Evolutionary conservation across 92 coral and sea anemone genomes (phyloP).

Genomic region (Desmophyllum pertusum): DNA sequence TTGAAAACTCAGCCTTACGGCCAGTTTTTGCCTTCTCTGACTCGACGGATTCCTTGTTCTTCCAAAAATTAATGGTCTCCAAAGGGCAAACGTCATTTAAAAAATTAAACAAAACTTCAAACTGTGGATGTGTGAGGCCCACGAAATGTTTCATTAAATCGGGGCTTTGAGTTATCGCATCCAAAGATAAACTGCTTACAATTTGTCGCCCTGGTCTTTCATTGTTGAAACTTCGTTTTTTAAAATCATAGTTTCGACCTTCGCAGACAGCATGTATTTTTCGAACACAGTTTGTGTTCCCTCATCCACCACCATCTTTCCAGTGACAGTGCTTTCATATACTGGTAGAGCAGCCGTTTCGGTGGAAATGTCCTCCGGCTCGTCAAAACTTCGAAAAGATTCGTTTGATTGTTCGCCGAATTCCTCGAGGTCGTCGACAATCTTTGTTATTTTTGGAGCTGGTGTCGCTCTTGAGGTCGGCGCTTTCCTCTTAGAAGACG

Average conservation of each 20-base stretch:
- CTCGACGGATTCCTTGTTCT: background rate
- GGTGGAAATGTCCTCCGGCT: conserved; percentile 14
- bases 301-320: conserved; percentile 25
- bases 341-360: conserved; percentile 20
- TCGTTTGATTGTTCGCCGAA: conserved; percentile 45
- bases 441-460: conserved; percentile 23
- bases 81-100: conserved; percentile 29
- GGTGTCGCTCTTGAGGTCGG: conserved; percentile 43
- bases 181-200: conserved; percentile 53
- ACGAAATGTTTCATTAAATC: conserved; percentile 54
- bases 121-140: conserved; percentile 46
- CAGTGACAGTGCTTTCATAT: conserved; percentile 25
- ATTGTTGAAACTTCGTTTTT: conserved; percentile 30
- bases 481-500: conserved; percentile 51
- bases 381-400: conserved; percentile 21
- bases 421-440: conserved; percentile 29
- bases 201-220: conserved; percentile 8
- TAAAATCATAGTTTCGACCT: conserved; percentile 44
- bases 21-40: conserved; percentile 19
- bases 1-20: conserved; percentile 35
- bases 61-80: conserved; percentile 22
- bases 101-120: conserved; percentile 19
- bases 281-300: conserved; percentile 18
- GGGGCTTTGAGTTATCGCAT: conserved; percentile 32
- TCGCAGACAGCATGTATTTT: conserved; percentile 38